phyloP scores from a whole-genome alignment of 2,888 invertebrate genomes.

The Seira ritae region DNA sequence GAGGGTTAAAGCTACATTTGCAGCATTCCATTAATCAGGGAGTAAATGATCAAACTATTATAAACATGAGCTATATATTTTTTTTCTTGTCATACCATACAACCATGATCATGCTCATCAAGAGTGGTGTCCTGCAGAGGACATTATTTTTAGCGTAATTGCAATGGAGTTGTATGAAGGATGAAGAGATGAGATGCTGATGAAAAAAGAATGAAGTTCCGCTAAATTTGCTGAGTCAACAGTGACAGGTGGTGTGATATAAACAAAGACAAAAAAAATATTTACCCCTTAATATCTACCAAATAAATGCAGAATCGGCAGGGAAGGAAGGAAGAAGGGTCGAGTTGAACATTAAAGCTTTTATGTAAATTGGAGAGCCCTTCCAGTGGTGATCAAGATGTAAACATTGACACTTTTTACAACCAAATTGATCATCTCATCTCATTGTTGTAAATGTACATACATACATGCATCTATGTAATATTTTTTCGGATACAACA shows the following conservation, averaged over 20 bases:
- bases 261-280: background rate
- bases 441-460: too few species aligned
- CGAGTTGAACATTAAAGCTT: background rate
- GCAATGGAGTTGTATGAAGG: background rate
- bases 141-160: too few species aligned
- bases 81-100: too few species aligned
- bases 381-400: constrained; percentile 39
- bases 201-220: constrained; percentile 35
- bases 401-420: constrained; percentile 53
- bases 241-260: constrained; percentile 73
- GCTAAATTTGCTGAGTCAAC: constrained; percentile 73
- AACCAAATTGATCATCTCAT: constrained; percentile 18
- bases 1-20: constrained; percentile 15
- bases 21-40: background rate
- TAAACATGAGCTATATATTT: background rate
- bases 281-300: background rate
- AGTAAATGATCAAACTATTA: background rate
- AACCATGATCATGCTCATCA: too few species aligned
- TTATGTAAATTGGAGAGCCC: background rate
- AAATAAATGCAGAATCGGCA: too few species aligned
- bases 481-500: too few species aligned
- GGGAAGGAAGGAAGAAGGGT: background rate
- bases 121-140: too few species aligned
- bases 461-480: too few species aligned
- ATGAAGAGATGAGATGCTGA: background rate